Percentiles rank a stretch among this genome's conserved stretches.
phyloP scores from a whole-genome alignment of 2,797 vertebrate species.

The Cyprinodon diabolis region DNA sequence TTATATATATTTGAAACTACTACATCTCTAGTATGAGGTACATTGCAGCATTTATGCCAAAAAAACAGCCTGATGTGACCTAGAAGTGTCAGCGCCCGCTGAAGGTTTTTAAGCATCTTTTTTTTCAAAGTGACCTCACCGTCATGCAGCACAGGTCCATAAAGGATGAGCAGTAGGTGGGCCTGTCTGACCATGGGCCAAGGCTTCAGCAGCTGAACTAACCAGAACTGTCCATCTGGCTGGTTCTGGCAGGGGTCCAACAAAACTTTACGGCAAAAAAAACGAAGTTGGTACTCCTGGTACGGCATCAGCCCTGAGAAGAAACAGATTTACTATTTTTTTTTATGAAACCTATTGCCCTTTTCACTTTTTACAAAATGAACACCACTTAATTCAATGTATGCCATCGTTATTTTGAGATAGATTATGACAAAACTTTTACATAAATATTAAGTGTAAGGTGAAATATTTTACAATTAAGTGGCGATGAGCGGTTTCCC shows the following conservation, averaged over 20 bases:
- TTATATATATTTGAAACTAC: not conserved
- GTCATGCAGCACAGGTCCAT: slow-evolving; percentile 85
- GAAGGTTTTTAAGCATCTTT: not conserved
- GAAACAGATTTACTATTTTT: not conserved
- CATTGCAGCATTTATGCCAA: not conserved
- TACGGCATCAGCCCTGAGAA: slow-evolving; percentile 75
- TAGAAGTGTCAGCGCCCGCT: not conserved
- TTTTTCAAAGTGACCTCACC: slow-evolving; percentile 64
- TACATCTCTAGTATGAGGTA: not conserved
- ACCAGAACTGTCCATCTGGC: slow-evolving; percentile 86
- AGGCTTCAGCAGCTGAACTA: slow-evolving; percentile 86
- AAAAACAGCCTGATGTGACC: not conserved
- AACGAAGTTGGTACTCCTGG: slow-evolving; percentile 85
- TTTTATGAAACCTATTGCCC: not conserved
- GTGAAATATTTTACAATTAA: not conserved
- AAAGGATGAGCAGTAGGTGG: slow-evolving; percentile 88
- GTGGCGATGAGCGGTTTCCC: not conserved
- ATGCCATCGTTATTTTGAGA: not conserved
- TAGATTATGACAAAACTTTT: no score
- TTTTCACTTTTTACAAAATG: not conserved
- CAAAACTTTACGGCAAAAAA: slow-evolving; percentile 87
- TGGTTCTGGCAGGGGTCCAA: slow-evolving; percentile 81
- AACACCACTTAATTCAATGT: not conserved
- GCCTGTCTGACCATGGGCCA: slow-evolving; percentile 93
- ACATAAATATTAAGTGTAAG: no score